Evolutionary conservation across 2,888 invertebrate species (phyloP), one percentile per base, ranked within the genome.

Genomic region (Ornithoptera priamus): DNA sequence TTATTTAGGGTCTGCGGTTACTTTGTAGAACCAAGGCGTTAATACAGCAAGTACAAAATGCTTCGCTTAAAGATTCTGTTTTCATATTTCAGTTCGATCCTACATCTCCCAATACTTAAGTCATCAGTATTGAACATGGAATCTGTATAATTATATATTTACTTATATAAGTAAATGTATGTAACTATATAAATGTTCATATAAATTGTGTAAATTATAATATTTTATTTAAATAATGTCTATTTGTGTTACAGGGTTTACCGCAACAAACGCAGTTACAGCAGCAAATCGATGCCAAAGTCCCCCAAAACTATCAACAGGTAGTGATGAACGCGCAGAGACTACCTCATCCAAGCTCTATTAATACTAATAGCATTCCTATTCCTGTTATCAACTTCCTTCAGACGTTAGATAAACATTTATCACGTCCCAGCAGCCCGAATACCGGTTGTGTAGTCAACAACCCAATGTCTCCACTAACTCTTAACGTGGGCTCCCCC

Each of bases 381-480:
- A 74, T 88, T 56, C 88, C 91, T 2, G 85, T 86, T 46, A 86
- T 88, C 62, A 88, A 88, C 74, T 75, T 90, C 24, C 76, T 86
- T 70, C 90, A 87, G 70, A 75, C 82, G 10, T 78, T 81, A 4
- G 84, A 78, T 36, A 80, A 84, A 58, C 85, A 83, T 56, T 74
- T 85, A 57, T 72, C 83, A 67, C 80, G 78, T 71, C 72, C 81
- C 42, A 84, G 80, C 67, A 75, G 79, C 0, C 75, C 81, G 12
- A 62, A 75, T 57, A 65, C 72, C 12, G 77, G 78, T 17, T 72
- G 78, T 3, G 81, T 75, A 22, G 66, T 73, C 24, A 75, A 69
- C 56, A 82, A 83, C 67, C 82, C 86, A 0, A 86, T 90, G 87
- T 85, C 90, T 10, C 92, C 92, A 0, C 76, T 92, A 0, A 89